These are phyloP conservation scores for Tetranychus piercei DNA, from an alignment of 2,888 invertebrate species.

Conservation along the genomic window DNA sequence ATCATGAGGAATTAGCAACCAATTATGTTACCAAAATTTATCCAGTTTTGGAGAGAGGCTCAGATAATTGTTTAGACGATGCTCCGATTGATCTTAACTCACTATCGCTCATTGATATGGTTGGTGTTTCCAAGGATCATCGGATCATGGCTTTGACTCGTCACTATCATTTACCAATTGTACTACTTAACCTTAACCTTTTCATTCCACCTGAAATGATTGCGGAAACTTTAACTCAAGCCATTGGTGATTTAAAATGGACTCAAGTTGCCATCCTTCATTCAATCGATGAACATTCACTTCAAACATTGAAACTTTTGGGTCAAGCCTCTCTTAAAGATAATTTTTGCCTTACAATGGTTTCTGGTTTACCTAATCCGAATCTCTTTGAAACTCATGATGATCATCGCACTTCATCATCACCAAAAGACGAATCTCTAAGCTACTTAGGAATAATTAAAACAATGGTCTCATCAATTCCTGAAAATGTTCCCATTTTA, in stretches of 20 bases:
- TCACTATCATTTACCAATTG: constrained; percentile 3
- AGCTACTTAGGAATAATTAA: constrained; percentile 16
- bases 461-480: constrained; percentile 18
- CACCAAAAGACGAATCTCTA: not conserved
- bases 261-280: constrained; percentile 29
- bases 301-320: constrained; percentile 30
- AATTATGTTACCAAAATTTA: constrained; percentile 22
- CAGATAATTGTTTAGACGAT: constrained; percentile 17
- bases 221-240: constrained; percentile 2
- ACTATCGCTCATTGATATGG: not conserved
- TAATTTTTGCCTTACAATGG: constrained; percentile 29
- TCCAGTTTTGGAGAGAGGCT: constrained; percentile 22
- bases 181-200: not conserved
- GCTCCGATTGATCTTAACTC: not conserved
- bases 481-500: constrained; percentile 22
- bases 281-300: constrained; percentile 30
- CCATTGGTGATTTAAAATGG: constrained; percentile 23
- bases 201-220: not conserved
- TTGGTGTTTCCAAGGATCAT: constrained; percentile 3
- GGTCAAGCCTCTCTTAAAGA: constrained; percentile 25
- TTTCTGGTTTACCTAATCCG: constrained; percentile 14
- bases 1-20: constrained; percentile 22
- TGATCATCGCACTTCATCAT: not conserved
- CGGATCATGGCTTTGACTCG: not conserved
- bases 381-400: not conserved